A percentile compares a stretch with the other conserved stretches of the same genome.
These are phyloP conservation scores for Aphrocallistes beatrix DNA, from an alignment of 37 sponge, comb jelly and placozoan species.

Conservation along the genomic window DNA sequence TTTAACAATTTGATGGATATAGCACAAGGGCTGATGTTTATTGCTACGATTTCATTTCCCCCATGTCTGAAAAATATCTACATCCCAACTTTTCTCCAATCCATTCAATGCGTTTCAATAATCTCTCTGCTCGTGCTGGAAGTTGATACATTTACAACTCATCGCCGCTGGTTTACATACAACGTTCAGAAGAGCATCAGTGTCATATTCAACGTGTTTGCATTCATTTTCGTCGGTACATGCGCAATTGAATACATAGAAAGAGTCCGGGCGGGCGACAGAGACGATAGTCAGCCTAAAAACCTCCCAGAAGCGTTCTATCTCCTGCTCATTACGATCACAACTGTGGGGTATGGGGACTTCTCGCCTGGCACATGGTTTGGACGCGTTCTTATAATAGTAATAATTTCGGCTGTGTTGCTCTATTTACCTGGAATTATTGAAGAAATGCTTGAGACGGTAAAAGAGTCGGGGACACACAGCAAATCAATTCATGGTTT, in stretches of 20 bases:
- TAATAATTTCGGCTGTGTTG: conserved; percentile 26
- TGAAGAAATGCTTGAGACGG: not conserved
- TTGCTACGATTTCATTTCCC: conserved; percentile 11
- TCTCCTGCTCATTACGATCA: conserved; percentile 52
- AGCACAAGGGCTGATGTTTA: not conserved
- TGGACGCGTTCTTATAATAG: conserved; percentile 31
- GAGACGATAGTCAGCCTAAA: conserved; percentile 25
- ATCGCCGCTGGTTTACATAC: conserved; percentile 5
- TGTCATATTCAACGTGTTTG: conserved; percentile 14
- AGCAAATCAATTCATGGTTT: not conserved
- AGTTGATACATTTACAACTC: not conserved
- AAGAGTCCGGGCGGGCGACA: not conserved
- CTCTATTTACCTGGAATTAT: conserved; percentile 12
- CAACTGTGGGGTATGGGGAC: conserved; percentile 65
- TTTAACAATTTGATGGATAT: not conserved
- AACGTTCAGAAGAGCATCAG: conserved; percentile 22
- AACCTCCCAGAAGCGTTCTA: conserved; percentile 35
- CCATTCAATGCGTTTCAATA: conserved; percentile 24
- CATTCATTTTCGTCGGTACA: conserved; percentile 1
- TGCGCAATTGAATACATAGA: conserved; percentile 11
- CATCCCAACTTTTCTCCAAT: conserved; percentile 54
- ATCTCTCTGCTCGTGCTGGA: not conserved
- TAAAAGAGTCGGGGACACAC: not conserved
- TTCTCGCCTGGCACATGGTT: conserved; percentile 40
- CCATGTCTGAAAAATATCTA: conserved; percentile 34